These are phyloP conservation scores for Phrynocephalus versicolor DNA, from an alignment of 2,113 vertebrate species.

Conservation along the genomic window DNA sequence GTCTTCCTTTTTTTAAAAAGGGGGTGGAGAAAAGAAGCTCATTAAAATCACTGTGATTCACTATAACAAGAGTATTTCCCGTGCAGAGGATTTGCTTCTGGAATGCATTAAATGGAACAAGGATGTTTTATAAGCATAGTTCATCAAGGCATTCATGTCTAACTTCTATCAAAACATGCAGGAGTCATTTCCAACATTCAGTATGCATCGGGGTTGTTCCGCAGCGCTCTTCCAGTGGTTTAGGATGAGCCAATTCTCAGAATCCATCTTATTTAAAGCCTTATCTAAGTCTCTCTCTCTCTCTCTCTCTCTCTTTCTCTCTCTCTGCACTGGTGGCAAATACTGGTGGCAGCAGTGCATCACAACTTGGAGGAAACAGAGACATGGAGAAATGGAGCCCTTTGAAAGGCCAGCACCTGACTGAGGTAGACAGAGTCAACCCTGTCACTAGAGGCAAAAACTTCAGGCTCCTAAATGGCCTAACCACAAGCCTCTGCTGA, in stretches of 20 bases:
- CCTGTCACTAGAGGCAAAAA: not conserved
- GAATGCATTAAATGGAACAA: slow-evolving; percentile 28
- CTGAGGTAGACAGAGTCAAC: too few relatives aligned
- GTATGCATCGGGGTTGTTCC: not conserved
- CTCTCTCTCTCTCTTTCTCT: too few relatives aligned
- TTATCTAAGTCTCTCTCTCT: not conserved
- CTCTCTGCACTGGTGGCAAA: too few relatives aligned
- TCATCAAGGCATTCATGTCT: not conserved
- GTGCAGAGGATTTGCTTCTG: slow-evolving; percentile 31
- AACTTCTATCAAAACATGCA: not conserved
- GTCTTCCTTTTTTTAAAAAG: slow-evolving; percentile 38
- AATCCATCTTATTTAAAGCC: not conserved
- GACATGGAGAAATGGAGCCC: not conserved
- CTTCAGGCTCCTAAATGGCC: not conserved
- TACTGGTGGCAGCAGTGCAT: not conserved
- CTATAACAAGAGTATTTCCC: slow-evolving; percentile 5
- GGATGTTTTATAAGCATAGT: slow-evolving; percentile 19
- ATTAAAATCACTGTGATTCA: slow-evolving; percentile 44
- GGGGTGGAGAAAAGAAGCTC: slow-evolving; percentile 47
- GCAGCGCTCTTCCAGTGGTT: not conserved
- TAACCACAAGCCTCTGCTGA: not conserved
- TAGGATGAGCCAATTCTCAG: not conserved
- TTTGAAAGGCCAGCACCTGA: not conserved
- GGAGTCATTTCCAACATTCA: not conserved
- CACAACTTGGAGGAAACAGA: not conserved